phyloP scores from a whole-genome alignment of 1,140 invertebrate genomes.

The Drosophila equinoxialis region DNA sequence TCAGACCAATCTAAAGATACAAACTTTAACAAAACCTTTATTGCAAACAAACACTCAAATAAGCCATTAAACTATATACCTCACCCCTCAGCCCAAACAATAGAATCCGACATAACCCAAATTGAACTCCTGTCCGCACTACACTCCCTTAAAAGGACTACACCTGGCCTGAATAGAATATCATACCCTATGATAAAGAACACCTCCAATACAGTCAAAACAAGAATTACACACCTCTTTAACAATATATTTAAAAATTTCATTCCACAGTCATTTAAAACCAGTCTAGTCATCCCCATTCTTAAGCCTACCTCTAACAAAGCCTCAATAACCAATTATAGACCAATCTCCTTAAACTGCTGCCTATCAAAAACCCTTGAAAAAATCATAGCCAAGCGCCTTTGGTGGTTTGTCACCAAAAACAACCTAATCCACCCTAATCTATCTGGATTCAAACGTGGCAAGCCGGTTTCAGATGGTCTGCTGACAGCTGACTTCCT shows the following conservation, averaged over 20 bases:
- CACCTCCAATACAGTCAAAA: neutral
- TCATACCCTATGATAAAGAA: neutral
- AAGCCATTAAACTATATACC: neutral
- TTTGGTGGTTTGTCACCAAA: constrained; percentile 2
- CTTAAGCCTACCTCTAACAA: neutral
- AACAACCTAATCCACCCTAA: no score
- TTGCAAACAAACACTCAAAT: constrained; percentile 2
- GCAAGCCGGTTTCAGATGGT: no score
- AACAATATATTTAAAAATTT: neutral
- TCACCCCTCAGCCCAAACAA: neutral
- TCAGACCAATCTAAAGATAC: neutral
- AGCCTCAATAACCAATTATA: neutral
- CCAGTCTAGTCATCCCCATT: no score
- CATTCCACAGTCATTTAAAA: neutral
- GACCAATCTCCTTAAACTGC: neutral
- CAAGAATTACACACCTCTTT: neutral
- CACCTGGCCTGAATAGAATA: neutral
- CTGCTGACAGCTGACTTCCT: no score
- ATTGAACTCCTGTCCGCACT: neutral
- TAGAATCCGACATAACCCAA: neutral
- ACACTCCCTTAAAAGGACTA: neutral
- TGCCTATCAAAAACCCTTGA: no score
- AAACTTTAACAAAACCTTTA: neutral
- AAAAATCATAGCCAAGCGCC: neutral
- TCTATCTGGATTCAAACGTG: no score